Conservation (phyloP, 2,888 invertebrate genomes). For the Phania funesta region DNA sequence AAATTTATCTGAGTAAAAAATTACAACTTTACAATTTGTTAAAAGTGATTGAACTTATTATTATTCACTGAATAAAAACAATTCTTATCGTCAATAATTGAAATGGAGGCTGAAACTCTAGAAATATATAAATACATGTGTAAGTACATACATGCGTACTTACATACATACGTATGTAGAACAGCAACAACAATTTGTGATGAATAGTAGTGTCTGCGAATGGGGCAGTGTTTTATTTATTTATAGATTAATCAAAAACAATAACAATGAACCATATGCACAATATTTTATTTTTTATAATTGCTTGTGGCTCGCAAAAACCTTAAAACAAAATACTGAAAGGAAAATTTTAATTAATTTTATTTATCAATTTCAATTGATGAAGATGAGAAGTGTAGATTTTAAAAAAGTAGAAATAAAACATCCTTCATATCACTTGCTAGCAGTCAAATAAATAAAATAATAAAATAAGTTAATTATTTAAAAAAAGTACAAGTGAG, state of each 20-base stretch:
- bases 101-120: conserved; percentile 20
- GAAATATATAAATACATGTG: background rate
- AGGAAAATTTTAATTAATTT: background rate
- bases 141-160: background rate
- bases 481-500: conserved; percentile 19
- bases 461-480: background rate
- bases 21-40: background rate
- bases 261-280: background rate
- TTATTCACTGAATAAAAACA: background rate
- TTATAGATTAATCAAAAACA: conserved; percentile 38
- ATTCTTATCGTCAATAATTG: conserved; percentile 29
- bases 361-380: conserved; percentile 31
- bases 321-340: conserved; percentile 10
- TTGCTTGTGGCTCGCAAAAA: conserved; percentile 12
- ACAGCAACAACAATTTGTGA: background rate
- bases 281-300: background rate
- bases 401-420: conserved; percentile 18
- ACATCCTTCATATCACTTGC: conserved; percentile 1
- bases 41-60: conserved; percentile 35
- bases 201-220: conserved; percentile 4
- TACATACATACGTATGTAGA: background rate
- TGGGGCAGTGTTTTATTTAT: conserved; percentile 28
- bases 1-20: background rate
- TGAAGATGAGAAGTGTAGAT: conserved; percentile 14
- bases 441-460: background rate